Conservation (phyloP, 1,140 invertebrate genomes). For the Camponotus pennsylvanicus region DNA sequence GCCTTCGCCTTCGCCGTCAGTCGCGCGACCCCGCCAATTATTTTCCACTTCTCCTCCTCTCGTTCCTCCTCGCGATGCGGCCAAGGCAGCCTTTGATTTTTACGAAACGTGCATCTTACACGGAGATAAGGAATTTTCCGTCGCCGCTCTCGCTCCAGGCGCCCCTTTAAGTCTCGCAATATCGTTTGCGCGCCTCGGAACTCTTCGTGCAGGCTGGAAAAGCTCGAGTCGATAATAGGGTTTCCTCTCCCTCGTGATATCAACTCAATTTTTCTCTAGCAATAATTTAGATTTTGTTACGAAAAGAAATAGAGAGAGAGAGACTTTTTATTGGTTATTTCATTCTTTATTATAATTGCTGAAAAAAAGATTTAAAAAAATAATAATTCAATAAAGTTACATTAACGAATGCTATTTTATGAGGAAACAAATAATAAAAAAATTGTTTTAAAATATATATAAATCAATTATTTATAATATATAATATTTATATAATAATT, state of each 20-base stretch:
- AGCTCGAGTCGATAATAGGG: slow-evolving; percentile 20
- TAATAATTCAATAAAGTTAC: background rate
- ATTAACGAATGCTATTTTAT: background rate
- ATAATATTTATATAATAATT: too few relatives aligned
- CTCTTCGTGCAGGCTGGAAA: background rate
- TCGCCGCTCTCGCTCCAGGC: slow-evolving; percentile 62
- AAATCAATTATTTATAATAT: too few relatives aligned
- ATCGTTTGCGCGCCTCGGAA: slow-evolving; percentile 42
- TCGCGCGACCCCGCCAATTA: slow-evolving; percentile 38
- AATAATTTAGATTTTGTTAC: background rate
- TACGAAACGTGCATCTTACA: slow-evolving; percentile 65
- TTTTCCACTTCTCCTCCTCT: slow-evolving; percentile 5
- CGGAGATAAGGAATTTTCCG: slow-evolving; percentile 81
- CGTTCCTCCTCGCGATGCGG: slow-evolving; percentile 30
- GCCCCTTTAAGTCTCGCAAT: slow-evolving; percentile 57
- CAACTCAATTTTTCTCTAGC: background rate
- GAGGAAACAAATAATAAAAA: background rate
- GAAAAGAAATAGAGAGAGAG: too few relatives aligned
- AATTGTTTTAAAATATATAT: too few relatives aligned
- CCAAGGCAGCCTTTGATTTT: slow-evolving; percentile 77
- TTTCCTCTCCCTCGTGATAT: background rate
- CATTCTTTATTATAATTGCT: background rate
- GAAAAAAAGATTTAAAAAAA: background rate
- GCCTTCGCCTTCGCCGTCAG: background rate
- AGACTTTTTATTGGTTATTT: background rate